Conservation (phyloP, 2,888 invertebrate genomes). For the Leptinotarsa rubiginosa region DNA sequence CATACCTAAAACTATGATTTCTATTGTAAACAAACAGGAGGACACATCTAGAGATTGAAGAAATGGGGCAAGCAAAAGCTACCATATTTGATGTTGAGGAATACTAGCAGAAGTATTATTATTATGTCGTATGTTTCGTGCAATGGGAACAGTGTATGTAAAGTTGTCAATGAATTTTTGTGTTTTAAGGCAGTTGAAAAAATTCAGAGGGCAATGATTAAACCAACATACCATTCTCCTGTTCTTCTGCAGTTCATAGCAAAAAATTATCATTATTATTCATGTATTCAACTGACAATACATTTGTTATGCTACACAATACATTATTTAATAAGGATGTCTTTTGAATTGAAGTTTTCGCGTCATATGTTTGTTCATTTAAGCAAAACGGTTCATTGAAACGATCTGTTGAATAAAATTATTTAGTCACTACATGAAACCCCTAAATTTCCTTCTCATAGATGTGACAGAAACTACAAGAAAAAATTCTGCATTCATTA, state of each 20-base stretch:
- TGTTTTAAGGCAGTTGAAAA: constrained; percentile 8
- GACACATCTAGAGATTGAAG: background rate
- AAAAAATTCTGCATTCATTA: too few species aligned
- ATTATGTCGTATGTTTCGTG: constrained; percentile 4
- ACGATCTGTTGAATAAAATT: too few species aligned
- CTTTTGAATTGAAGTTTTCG: background rate
- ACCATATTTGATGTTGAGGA: background rate
- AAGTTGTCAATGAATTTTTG: background rate
- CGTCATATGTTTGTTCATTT: too few species aligned
- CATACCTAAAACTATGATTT: background rate
- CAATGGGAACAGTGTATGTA: constrained; percentile 22
- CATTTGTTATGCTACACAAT: too few species aligned
- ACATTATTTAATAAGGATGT: too few species aligned
- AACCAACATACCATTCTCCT: constrained; percentile 63
- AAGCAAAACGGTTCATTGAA: too few species aligned
- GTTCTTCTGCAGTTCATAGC: constrained; percentile 60
- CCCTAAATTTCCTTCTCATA: too few species aligned
- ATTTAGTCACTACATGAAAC: too few species aligned
- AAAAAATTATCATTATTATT: constrained; percentile 43
- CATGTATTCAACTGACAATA: constrained; percentile 7
- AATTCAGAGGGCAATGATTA: constrained; percentile 27
- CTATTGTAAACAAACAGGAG: background rate
- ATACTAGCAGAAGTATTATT: background rate
- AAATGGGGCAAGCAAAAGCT: constrained; percentile 6
- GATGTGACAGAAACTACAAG: too few species aligned